Evolutionary conservation across 2,888 invertebrate species (phyloP).

Genomic region (Drosophila fungiperda): DNA sequence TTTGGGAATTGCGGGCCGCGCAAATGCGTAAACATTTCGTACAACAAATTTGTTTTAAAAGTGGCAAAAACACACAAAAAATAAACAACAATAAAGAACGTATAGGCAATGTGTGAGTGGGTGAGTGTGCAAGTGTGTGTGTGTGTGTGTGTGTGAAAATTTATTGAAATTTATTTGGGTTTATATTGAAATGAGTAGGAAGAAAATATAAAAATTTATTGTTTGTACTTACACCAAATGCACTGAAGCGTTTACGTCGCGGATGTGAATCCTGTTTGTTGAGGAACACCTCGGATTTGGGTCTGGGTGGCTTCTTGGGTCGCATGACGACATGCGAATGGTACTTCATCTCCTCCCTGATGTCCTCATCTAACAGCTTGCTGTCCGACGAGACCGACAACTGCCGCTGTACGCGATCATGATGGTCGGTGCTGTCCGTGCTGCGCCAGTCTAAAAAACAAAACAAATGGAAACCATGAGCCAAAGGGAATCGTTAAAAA

Average conservation of each 20-base stretch:
- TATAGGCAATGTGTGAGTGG: background rate
- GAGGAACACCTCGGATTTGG: constrained; percentile 97
- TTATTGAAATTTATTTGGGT: constrained; percentile 13
- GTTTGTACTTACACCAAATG: constrained; percentile 93
- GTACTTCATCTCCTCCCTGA: constrained; percentile 89
- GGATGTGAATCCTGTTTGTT: constrained; percentile 90
- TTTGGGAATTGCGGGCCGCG: background rate
- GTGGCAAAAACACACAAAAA: constrained; percentile 11
- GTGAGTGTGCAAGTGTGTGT: too few species aligned
- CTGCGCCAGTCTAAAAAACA: constrained; percentile 90
- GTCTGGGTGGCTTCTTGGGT: constrained; percentile 96
- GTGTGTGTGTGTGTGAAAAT: constrained; percentile 3
- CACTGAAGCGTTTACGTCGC: constrained; percentile 96
- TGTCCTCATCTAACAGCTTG: constrained; percentile 95
- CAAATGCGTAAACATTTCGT: background rate
- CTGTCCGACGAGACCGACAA: constrained; percentile 96
- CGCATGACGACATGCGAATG: constrained; percentile 92
- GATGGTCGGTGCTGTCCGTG: constrained; percentile 88
- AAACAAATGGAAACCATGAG: constrained; percentile 19
- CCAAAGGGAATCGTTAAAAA: constrained; percentile 19
- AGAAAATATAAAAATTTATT: constrained; percentile 3
- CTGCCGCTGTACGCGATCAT: constrained; percentile 94
- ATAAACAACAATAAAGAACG: constrained; percentile 39
- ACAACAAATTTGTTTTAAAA: constrained; percentile 1
- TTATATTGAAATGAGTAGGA: constrained; percentile 6